These are phyloP conservation scores for Centropyge bicolor DNA, from an alignment of 2,797 vertebrate genomes.

Conservation along the genomic window DNA sequence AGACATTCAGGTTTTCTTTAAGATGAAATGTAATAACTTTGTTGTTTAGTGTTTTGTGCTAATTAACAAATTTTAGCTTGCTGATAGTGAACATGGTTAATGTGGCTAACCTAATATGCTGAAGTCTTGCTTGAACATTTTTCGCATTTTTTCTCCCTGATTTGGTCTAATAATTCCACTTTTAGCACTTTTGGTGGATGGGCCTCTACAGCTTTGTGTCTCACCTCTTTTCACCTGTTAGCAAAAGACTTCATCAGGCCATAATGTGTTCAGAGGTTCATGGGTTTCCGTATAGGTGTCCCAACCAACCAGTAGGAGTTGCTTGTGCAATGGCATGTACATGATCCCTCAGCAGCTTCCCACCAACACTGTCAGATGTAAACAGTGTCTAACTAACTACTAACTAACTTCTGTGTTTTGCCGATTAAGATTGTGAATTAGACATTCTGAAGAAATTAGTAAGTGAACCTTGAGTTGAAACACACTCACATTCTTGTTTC, in stretches of 20 bases:
- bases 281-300: background rate
- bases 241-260: background rate
- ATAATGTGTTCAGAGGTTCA: background rate
- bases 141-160: background rate
- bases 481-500: background rate
- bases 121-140: slow-evolving; percentile 1
- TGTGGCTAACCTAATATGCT: background rate
- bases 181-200: no score
- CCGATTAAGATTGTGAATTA: background rate
- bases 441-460: background rate
- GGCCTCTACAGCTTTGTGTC: background rate
- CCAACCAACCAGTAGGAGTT: background rate
- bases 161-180: background rate
- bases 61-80: background rate
- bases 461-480: background rate
- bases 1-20: background rate
- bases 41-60: background rate
- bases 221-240: background rate
- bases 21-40: background rate
- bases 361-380: background rate
- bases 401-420: background rate
- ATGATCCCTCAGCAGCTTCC: background rate
- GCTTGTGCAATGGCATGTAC: background rate
- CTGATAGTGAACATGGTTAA: background rate
- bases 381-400: background rate